phyloP scores from a whole-genome alignment of 35 echinoderm and acorn worm species.

The Eucidaris tribuloides region DNA sequence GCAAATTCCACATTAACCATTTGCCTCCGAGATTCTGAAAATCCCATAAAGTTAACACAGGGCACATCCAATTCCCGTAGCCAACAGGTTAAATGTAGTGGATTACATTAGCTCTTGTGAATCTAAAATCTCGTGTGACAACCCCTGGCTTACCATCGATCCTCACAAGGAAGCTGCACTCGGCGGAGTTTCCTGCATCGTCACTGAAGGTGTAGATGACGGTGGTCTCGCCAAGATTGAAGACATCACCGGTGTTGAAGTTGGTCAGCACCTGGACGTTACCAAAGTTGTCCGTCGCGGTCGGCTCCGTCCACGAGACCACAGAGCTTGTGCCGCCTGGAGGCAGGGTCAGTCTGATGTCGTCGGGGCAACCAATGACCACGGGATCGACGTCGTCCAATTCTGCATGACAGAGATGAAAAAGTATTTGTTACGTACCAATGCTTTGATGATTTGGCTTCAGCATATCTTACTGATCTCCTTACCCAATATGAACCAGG shows the following conservation, averaged over 20 bases:
- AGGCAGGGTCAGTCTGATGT: slow-evolving; percentile 43
- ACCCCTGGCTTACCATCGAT: slow-evolving; percentile 43
- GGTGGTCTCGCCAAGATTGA: not conserved
- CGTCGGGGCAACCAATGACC: slow-evolving; percentile 22
- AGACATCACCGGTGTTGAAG: not conserved
- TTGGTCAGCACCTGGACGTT: not conserved
- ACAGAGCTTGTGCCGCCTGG: slow-evolving; percentile 18
- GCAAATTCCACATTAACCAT: no score
- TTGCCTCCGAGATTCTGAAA: no score
- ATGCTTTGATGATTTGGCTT: no score
- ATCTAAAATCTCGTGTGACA: no score
- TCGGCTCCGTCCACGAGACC: slow-evolving; percentile 27
- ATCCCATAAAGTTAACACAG: no score
- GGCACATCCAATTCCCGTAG: no score
- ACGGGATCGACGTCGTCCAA: slow-evolving; percentile 19
- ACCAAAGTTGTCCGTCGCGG: slow-evolving; percentile 47
- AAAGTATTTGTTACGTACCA: not conserved
- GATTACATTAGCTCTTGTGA: no score
- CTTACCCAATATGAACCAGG: no score
- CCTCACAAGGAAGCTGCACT: slow-evolving; percentile 25
- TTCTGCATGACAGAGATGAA: not conserved
- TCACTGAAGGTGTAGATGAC: slow-evolving; percentile 70
- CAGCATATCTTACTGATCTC: no score
- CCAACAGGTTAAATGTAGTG: no score
- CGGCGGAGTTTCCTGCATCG: slow-evolving; percentile 42